Percentiles rank a stretch among this genome's conserved stretches.
These are phyloP conservation scores for Olivierus martensii DNA, from an alignment of 1,140 invertebrate genomes.

Conservation along the genomic window DNA sequence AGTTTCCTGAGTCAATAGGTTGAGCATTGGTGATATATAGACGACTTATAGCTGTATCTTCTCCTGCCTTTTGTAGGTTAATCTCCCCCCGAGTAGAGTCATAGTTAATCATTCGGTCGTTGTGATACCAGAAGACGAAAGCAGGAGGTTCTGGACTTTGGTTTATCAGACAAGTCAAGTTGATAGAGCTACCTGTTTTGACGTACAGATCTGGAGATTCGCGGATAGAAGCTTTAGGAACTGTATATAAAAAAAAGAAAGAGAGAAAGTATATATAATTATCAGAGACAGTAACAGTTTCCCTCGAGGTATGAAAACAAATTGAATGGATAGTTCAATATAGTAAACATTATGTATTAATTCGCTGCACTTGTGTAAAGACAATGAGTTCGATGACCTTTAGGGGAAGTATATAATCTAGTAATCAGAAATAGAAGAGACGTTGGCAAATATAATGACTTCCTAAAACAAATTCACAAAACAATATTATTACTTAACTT, in stretches of 20 bases:
- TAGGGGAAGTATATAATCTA: too few relatives aligned
- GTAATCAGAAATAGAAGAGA: too few relatives aligned
- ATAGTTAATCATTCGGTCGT: slow-evolving; percentile 30
- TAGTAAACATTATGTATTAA: too few relatives aligned
- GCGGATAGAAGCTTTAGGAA: slow-evolving; percentile 74
- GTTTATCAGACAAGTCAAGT: slow-evolving; percentile 77
- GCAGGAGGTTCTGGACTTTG: slow-evolving; percentile 83
- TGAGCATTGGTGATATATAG: slow-evolving; percentile 39
- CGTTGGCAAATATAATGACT: too few relatives aligned
- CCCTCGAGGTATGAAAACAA: too few relatives aligned
- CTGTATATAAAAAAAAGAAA: slow-evolving; percentile 34
- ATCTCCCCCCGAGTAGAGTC: slow-evolving; percentile 17
- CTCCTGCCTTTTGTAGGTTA: slow-evolving; percentile 11
- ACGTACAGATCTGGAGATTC: slow-evolving; percentile 80
- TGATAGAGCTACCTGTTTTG: slow-evolving; percentile 79
- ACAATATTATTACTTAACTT: too few relatives aligned
- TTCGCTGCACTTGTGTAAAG: too few relatives aligned
- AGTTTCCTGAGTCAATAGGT: slow-evolving; percentile 67
- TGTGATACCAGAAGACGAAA: slow-evolving; percentile 75
- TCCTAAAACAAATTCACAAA: too few relatives aligned
- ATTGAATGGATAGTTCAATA: too few relatives aligned
- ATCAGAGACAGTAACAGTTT: too few relatives aligned
- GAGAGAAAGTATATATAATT: too few relatives aligned
- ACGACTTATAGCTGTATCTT: slow-evolving; percentile 38
- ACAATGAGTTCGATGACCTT: too few relatives aligned